Conservation (phyloP, 2,797 vertebrate genomes). For the Chelon auratus region DNA sequence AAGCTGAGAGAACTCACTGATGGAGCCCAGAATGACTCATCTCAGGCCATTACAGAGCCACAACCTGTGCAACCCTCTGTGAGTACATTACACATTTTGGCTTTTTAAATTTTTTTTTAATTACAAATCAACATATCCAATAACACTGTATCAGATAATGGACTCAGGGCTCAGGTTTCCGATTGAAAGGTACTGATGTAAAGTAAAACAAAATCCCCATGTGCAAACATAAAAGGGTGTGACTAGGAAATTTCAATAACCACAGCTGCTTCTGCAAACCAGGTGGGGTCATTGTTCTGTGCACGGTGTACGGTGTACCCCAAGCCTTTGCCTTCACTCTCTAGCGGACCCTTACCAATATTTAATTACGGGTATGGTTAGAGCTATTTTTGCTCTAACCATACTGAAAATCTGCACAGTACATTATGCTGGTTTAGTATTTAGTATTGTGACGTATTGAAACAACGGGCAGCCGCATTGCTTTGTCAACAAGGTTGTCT, state of each 20-base stretch:
- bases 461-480: conserved; percentile 1
- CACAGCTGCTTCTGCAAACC: not conserved
- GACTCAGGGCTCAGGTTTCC: not conserved
- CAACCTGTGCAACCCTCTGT: conserved; percentile 86
- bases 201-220: not conserved
- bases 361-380: not conserved
- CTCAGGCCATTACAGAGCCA: conserved; percentile 75
- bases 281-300: not conserved
- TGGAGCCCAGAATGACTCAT: conserved; percentile 77
- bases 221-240: not conserved
- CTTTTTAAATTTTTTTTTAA: not conserved
- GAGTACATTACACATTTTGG: conserved; percentile 62
- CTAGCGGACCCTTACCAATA: not conserved
- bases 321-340: not conserved
- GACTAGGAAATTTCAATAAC: not conserved
- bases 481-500: conserved; percentile 44
- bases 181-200: not conserved
- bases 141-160: conserved; percentile 14
- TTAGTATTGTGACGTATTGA: conserved; percentile 13
- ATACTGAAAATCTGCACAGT: not conserved
- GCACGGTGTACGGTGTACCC: no score
- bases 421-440: no score
- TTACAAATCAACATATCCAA: conserved; percentile 17
- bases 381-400: not conserved
- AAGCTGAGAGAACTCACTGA: conserved; percentile 86